phyloP scores from a whole-genome alignment of 1,140 invertebrate genomes.

The Oryctes rhinoceros region DNA sequence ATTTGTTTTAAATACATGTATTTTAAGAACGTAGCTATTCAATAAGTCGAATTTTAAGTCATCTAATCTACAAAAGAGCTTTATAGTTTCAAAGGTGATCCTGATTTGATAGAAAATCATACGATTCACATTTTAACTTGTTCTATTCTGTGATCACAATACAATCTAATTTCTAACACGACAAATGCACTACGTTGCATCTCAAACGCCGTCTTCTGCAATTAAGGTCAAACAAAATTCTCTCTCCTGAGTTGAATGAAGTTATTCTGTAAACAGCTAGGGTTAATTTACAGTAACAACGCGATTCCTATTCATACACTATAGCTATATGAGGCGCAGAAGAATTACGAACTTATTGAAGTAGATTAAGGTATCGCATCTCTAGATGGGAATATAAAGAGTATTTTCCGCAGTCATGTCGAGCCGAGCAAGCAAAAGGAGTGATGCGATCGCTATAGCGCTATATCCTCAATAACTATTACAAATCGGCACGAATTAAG shows the following conservation, averaged over 20 bases:
- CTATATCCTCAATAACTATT: neutral
- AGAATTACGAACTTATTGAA: neutral
- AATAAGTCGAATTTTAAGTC: too few relatives aligned
- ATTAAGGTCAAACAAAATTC: slow-evolving; percentile 19
- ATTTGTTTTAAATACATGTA: too few relatives aligned
- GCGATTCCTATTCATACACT: neutral
- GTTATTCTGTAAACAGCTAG: neutral
- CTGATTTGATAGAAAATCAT: too few relatives aligned
- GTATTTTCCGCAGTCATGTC: slow-evolving; percentile 4
- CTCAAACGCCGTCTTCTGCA: neutral
- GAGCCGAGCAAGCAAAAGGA: neutral
- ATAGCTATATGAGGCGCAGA: neutral
- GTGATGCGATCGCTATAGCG: neutral
- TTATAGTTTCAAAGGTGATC: too few relatives aligned
- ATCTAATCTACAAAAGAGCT: too few relatives aligned
- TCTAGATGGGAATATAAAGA: neutral
- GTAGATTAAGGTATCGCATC: slow-evolving; percentile 26
- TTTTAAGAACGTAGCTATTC: too few relatives aligned
- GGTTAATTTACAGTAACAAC: slow-evolving; percentile 13
- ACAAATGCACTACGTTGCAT: too few relatives aligned
- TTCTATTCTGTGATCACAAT: too few relatives aligned
- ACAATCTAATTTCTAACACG: too few relatives aligned
- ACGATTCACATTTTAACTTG: too few relatives aligned
- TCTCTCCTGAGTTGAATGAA: neutral
- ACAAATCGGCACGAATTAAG: neutral